Evolutionary conservation across 2,797 vertebrate species (phyloP), one percentile per base, ranked within the genome.

Genomic region (Pyrocephalus nanus): DNA sequence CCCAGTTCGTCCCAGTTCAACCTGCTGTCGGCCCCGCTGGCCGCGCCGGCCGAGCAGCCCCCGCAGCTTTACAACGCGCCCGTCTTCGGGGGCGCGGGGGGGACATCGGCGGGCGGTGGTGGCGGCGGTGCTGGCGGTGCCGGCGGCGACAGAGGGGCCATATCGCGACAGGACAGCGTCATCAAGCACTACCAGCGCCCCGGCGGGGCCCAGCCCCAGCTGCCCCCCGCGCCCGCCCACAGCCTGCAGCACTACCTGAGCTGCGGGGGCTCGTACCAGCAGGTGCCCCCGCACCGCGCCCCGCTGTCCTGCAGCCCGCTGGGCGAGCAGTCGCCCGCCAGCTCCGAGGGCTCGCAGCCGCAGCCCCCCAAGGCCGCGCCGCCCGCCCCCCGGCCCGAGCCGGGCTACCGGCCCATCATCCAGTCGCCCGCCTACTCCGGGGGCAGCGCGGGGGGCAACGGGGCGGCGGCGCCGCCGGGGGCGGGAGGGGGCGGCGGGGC

Each of bases 181-280:
- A 88, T 88, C 36, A 88, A 88, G 14, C 86, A 89, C 42, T 89
- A 89, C 78, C 86, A 89, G 2, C 78, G 87, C 0, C 88, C 99
- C 2, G 98, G 98, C 20, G 98, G 98, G 8, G 97, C 98, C 15
- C 99, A 99, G 92, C 97, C 99, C 4, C 98, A 98, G 12, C 97
- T 99, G 9, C 98, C 69, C 5, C 71, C 99, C 1, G 98, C 98
- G 7, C 57, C 36, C 21, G 98, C 99, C 54, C 99, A 99, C 83
- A 98, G 98, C 70, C 98, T 99, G 23, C 99, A 99, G 98, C 99
- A 99, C 92, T 99, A 99, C 96, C 98, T 99, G 93, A 99, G 99
- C 96, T 99, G 99, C 67, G 99, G 98, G 23, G 98, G 99, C 1
- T 91, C 97, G 42, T 99, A 99, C 96, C 98, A 99, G 91, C 98